Evolutionary conservation across 2,888 invertebrate genomes (phyloP), one percentile per base, ranked within the genome.

Genomic region (Lepidochrysops patricia): DNA sequence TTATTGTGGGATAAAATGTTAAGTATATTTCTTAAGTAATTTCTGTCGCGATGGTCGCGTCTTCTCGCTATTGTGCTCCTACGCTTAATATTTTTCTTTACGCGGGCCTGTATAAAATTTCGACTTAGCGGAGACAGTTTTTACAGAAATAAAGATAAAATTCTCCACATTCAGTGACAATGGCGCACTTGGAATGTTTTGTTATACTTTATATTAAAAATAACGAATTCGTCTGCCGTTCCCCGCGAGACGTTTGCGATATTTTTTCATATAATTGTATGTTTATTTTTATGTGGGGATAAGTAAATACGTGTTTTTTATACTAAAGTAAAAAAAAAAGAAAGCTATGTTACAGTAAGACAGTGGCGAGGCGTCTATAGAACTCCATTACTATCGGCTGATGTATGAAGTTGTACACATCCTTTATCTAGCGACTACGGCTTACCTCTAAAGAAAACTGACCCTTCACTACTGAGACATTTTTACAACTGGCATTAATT

Each of bases 1-100:
- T 64, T 66, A 64, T 60, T 64, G 50, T 60, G 63, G 64, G 66
- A 66, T 68, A 66, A 67, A 66, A 69, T 64, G 63, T 67, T 66
- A 63, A 65, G 68, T 64, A 68, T 69, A 68, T 68, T 72, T 70
- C 71, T 70, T 71, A 73, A 77, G 77, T 78, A 77, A 78, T 80
- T 78, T 78, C 67, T 75, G 76, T 75, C 73, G 72, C 76, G 74
- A 66, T 63, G 67, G 62, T 68, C 70, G 65, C 60, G 61, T 63
- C 65, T 43, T 63, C 60, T 61, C 48, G 56, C 54, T 66, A 72
- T 77, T 75, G 75, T 76, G 70, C 60, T 61, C 64, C 63, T 61
- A 52, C 61, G 61, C 66, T 64, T 67, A 68, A 68, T 67, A 66
- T 65, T 66, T 66, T 67, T 62, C 66, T 65, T 65, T 67, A 48